Evolutionary conservation across 2,888 invertebrate genomes (phyloP).

Genomic region (Chymomyza procnemis): DNA sequence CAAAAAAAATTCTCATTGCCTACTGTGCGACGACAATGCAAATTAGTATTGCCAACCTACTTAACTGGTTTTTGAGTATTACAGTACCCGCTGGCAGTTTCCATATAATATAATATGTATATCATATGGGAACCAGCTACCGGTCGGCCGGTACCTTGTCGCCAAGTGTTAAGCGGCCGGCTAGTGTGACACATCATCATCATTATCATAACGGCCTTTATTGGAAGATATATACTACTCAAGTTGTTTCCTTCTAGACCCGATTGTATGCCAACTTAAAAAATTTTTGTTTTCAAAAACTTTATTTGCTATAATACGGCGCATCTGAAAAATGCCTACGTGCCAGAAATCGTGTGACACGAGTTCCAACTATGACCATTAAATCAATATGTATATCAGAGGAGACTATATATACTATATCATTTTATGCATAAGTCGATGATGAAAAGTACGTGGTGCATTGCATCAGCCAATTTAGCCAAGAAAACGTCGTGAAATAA

Average conservation of each 20-base stretch:
- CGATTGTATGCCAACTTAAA: neutral
- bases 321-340: neutral
- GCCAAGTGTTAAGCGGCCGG: too few species aligned
- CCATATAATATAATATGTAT: neutral
- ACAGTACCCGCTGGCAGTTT: neutral
- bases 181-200: neutral
- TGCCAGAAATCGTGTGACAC: neutral
- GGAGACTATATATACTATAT: neutral
- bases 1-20: constrained; percentile 47
- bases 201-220: neutral
- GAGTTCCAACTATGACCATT: neutral
- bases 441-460: constrained; percentile 70
- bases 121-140: neutral
- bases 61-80: constrained; percentile 57
- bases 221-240: too few species aligned
- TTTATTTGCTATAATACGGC: too few species aligned
- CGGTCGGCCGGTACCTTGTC: neutral
- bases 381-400: neutral
- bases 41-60: constrained; percentile 64
- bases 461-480: constrained; percentile 77
- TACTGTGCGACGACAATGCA: constrained; percentile 54
- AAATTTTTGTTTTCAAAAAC: neutral
- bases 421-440: constrained; percentile 32
- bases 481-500: constrained; percentile 32
- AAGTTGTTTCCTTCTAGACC: neutral